A percentile compares a stretch with the other conserved stretches of the same genome.
phyloP scores from a whole-genome alignment of 2,888 invertebrate species.

The Drosophila ochracea region DNA sequence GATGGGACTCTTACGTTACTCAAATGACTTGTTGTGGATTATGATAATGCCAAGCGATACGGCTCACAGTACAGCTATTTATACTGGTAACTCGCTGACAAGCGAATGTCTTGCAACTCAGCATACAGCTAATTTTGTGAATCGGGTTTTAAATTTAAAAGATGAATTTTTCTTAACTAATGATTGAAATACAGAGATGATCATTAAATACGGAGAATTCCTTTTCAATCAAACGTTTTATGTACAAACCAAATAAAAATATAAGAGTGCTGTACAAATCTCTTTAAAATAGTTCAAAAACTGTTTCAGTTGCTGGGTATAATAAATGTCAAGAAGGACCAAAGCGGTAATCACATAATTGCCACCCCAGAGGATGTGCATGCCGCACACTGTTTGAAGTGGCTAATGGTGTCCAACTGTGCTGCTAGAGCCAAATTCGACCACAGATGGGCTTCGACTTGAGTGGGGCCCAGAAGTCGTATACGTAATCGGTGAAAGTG shows the following conservation, averaged over 20 bases:
- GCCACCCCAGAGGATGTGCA: slow-evolving; percentile 2
- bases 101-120: neutral
- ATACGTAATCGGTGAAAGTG: slow-evolving; percentile 63
- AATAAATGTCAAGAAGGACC: slow-evolving; percentile 4
- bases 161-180: neutral
- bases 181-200: neutral
- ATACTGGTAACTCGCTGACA: neutral
- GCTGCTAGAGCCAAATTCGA: slow-evolving; percentile 1
- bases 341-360: slow-evolving; percentile 29
- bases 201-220: neutral
- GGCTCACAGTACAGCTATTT: neutral
- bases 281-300: neutral
- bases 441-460: slow-evolving; percentile 12
- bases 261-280: neutral
- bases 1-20: slow-evolving; percentile 29
- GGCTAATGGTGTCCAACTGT: slow-evolving; percentile 22
- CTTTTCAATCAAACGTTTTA: neutral
- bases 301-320: neutral
- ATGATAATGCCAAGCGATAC: slow-evolving; percentile 12
- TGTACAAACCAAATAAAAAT: neutral
- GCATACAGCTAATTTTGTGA: neutral
- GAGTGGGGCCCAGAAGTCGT: slow-evolving; percentile 9
- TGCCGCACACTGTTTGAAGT: slow-evolving; percentile 16
- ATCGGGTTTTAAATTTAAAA: neutral
- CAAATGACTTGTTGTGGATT: slow-evolving; percentile 35